Evolutionary conservation across 1,140 invertebrate species (phyloP).

Genomic region (Heliconius melpomene): DNA sequence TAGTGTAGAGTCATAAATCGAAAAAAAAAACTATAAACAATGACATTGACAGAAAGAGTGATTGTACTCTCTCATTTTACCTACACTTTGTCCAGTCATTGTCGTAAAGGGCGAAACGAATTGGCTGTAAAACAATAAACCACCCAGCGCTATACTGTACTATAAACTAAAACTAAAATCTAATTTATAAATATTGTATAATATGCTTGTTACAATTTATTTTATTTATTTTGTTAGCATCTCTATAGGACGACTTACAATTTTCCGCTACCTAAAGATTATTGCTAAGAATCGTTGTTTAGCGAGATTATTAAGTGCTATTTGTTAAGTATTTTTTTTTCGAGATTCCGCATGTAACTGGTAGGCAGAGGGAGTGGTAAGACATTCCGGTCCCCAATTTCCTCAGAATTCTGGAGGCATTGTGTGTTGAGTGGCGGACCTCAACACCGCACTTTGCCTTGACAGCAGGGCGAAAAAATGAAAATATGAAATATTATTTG

Average conservation of each 20-base stretch:
- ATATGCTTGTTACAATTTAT: not conserved
- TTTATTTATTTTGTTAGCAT: too few species aligned
- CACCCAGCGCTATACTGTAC: conserved; percentile 44
- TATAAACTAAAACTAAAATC: not conserved
- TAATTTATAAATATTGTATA: not conserved
- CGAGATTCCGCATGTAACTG: too few species aligned
- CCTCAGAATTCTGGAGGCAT: too few species aligned
- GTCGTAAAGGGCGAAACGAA: conserved; percentile 48
- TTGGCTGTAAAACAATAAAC: conserved; percentile 67
- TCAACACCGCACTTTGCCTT: too few species aligned
- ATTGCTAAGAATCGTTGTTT: too few species aligned
- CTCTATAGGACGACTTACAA: not conserved
- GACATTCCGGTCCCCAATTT: too few species aligned
- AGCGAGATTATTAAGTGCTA: too few species aligned
- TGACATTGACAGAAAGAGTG: conserved; percentile 58
- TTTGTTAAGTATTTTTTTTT: too few species aligned
- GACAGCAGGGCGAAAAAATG: too few species aligned
- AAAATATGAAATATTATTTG: too few species aligned
- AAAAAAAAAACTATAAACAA: not conserved
- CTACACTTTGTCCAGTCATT: conserved; percentile 56
- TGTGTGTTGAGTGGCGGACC: too few species aligned
- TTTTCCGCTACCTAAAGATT: not conserved
- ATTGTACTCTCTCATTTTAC: conserved; percentile 61
- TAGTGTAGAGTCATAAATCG: not conserved
- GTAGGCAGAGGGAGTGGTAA: too few species aligned